A percentile compares a stretch with the other conserved stretches of the same genome.
Evolutionary conservation across 2,888 invertebrate species (phyloP).

Genomic region (Anodontia alba): DNA sequence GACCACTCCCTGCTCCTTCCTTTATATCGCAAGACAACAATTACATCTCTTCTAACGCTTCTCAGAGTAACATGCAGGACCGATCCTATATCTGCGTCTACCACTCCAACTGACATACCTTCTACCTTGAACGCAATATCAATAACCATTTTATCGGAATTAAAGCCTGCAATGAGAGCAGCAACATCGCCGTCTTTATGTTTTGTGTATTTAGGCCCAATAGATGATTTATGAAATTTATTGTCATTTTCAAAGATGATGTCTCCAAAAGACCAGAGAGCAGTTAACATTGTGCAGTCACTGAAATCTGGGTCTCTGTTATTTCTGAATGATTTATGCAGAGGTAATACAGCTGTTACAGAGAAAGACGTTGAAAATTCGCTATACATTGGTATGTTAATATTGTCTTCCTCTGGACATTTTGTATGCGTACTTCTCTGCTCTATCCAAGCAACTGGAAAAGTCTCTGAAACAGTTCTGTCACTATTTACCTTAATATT

Average conservation of each 20-base stretch:
- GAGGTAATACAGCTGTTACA: neutral
- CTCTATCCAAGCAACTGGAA: neutral
- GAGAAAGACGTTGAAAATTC: neutral
- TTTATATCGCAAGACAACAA: constrained; percentile 19
- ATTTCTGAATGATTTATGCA: constrained; percentile 7
- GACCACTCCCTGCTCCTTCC: constrained; percentile 24
- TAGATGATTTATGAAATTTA: constrained; percentile 23
- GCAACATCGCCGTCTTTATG: constrained; percentile 35
- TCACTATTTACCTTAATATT: neutral
- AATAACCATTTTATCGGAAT: constrained; percentile 22
- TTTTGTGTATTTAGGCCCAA: constrained; percentile 30
- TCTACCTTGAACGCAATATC: constrained; percentile 28
- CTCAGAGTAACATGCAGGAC: constrained; percentile 15
- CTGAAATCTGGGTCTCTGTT: constrained; percentile 19
- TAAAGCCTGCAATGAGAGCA: constrained; percentile 22
- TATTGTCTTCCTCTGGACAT: constrained; percentile 19
- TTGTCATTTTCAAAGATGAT: constrained; percentile 15
- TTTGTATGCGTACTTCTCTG: constrained; percentile 10
- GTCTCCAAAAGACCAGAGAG: constrained; percentile 5
- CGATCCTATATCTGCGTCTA: constrained; percentile 41
- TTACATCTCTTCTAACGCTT: constrained; percentile 3
- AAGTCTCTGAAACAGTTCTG: too few species aligned
- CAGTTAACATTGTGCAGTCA: neutral
- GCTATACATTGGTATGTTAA: constrained; percentile 8
- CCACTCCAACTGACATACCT: constrained; percentile 23